Conservation (phyloP, 2,113 vertebrate genomes). For the Platysternon megacephalum region DNA sequence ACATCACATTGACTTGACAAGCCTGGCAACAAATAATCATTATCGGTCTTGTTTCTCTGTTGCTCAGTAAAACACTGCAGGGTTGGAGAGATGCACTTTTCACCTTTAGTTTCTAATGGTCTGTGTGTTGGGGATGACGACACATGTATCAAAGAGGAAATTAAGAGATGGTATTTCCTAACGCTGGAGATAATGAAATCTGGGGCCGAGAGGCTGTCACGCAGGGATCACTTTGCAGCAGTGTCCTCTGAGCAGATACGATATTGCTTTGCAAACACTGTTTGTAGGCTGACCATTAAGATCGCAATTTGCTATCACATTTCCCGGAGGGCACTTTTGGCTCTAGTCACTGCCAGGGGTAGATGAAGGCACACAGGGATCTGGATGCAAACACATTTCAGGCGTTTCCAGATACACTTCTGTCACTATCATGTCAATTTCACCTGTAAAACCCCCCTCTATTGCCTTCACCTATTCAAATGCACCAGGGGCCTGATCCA, state of each 20-base stretch:
- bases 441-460: background rate
- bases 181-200: background rate
- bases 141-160: background rate
- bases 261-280: background rate
- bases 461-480: accelerated
- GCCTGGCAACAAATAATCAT: background rate
- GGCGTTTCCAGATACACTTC: background rate
- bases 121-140: background rate
- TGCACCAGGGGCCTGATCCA: accelerated
- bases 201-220: background rate
- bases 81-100: background rate
- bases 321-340: accelerated
- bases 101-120: background rate
- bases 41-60: background rate
- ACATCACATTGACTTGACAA: background rate
- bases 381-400: accelerated
- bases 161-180: background rate
- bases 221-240: background rate
- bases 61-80: background rate
- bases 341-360: accelerated
- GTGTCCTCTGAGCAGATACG: background rate
- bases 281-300: accelerated
- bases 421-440: background rate
- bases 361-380: background rate
- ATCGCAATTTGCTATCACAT: accelerated